Evolutionary conservation across 2,888 invertebrate species (phyloP).

Genomic region (Agonum fuliginosum): DNA sequence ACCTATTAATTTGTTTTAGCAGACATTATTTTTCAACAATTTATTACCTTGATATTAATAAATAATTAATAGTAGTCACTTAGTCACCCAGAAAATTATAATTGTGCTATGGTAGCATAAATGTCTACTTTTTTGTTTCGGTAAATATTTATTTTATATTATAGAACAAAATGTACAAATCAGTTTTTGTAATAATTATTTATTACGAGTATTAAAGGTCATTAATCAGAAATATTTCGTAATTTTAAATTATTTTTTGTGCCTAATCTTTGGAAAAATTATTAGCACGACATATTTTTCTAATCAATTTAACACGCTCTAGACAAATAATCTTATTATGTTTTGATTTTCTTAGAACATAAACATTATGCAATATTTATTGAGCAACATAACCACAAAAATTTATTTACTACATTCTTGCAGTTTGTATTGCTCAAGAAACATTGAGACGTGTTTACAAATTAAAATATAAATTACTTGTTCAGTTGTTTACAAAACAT

Average conservation of each 20-base stretch:
- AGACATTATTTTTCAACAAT: too few species aligned
- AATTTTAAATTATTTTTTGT: neutral
- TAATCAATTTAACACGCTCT: neutral
- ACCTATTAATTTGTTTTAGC: too few species aligned
- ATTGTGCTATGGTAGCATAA: too few species aligned
- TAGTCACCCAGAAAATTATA: too few species aligned
- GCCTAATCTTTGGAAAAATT: neutral
- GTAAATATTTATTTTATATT: too few species aligned
- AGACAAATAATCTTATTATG: neutral
- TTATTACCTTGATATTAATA: too few species aligned
- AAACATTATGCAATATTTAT: neutral
- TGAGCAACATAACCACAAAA: neutral
- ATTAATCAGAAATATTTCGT: too few species aligned
- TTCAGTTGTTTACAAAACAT: neutral
- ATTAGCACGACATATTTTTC: neutral
- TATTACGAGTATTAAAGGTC: neutral
- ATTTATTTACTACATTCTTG: slow-evolving; percentile 7
- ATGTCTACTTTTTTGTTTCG: too few species aligned
- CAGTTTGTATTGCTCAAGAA: neutral
- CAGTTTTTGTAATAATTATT: too few species aligned
- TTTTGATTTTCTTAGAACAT: slow-evolving; percentile 1
- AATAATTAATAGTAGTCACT: too few species aligned
- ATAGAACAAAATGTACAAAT: too few species aligned
- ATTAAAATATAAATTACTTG: neutral
- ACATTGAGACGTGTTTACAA: neutral